Evolutionary conservation across 2,113 vertebrate genomes (phyloP).

Genomic region (Pyxicephalus adspersus): DNA sequence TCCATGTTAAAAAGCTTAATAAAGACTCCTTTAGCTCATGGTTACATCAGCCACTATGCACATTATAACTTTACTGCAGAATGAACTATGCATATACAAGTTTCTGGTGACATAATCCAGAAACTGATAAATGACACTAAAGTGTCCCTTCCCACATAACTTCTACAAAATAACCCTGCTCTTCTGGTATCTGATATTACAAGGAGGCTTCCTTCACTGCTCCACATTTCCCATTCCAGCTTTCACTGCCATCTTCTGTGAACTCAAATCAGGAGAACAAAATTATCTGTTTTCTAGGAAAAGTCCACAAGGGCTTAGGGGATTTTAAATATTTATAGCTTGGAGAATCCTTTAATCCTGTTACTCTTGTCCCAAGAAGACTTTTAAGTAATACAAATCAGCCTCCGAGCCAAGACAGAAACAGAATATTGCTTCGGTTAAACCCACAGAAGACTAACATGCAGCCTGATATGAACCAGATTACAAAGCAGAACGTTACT

Average conservation of each 20-base stretch:
- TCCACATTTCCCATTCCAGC: not conserved
- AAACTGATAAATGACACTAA: too few species aligned
- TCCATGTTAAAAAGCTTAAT: too few species aligned
- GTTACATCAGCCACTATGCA: too few species aligned
- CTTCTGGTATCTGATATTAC: not conserved
- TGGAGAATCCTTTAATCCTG: conserved; percentile 44
- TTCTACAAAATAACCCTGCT: not conserved
- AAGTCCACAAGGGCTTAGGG: conserved; percentile 23
- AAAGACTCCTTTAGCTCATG: too few species aligned
- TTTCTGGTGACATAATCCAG: too few species aligned
- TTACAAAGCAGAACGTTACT: not conserved
- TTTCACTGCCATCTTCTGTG: not conserved
- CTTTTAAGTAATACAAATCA: conserved; percentile 25
- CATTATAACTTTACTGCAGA: too few species aligned
- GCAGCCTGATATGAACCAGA: not conserved
- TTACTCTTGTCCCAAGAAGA: conserved; percentile 38
- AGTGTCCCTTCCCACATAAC: too few species aligned
- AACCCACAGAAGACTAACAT: not conserved
- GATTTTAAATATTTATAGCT: conserved; percentile 52
- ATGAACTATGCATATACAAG: too few species aligned
- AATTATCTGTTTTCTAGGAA: conserved; percentile 42
- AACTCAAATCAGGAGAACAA: not conserved
- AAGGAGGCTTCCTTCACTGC: not conserved
- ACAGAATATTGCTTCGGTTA: not conserved
- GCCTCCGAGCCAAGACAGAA: conserved; percentile 7